Percentiles rank a stretch among this genome's conserved stretches.
Conservation (phyloP, 1,140 invertebrate genomes). For the Cotesia vestalis region DNA sequence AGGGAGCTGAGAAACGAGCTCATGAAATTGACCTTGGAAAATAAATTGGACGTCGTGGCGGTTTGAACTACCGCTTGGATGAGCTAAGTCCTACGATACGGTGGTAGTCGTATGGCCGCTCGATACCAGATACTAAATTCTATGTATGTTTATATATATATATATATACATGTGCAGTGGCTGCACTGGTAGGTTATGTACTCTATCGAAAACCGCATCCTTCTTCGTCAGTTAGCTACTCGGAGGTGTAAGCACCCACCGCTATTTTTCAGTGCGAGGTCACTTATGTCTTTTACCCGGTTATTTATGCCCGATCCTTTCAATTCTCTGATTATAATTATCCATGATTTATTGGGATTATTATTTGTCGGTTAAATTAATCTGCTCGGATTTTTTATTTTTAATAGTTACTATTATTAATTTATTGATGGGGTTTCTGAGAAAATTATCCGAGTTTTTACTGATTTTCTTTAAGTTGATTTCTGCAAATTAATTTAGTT, state of each 20-base stretch:
- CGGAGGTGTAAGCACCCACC: neutral
- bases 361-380: too few species aligned
- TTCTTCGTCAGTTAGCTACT: neutral
- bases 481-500: too few species aligned
- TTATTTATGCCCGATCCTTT: neutral
- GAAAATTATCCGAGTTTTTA: too few species aligned
- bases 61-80: neutral
- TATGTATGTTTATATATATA: too few species aligned
- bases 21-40: slow-evolving; percentile 37
- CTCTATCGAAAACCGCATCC: neutral
- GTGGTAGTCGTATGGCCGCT: neutral
- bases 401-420: too few species aligned
- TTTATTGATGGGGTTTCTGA: too few species aligned
- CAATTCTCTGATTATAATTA: neutral
- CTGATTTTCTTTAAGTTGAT: too few species aligned
- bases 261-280: neutral
- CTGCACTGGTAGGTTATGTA: too few species aligned
- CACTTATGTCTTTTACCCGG: too few species aligned
- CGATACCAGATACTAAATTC: neutral
- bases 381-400: too few species aligned
- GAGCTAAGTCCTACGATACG: neutral
- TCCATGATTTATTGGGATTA: neutral
- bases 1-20: slow-evolving; percentile 34
- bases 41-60: slow-evolving; percentile 16
- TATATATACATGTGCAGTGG: too few species aligned